phyloP scores from a whole-genome alignment of 2,797 vertebrate species.

The Sandelia bainsii region DNA sequence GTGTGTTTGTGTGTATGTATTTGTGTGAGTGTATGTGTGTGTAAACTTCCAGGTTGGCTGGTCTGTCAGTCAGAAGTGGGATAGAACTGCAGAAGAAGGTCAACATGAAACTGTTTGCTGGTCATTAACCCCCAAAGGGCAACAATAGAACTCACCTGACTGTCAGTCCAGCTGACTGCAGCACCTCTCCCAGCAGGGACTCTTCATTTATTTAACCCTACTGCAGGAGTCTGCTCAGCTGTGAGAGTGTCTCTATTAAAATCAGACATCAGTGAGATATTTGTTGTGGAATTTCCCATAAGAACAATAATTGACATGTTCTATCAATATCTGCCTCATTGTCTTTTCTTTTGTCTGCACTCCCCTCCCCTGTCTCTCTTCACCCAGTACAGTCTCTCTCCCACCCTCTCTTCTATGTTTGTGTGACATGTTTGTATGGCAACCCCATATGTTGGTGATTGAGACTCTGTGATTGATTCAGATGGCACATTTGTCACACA shows the following conservation, averaged over 20 bases:
- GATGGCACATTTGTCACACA: constrained; percentile 81
- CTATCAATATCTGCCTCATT: constrained; percentile 41
- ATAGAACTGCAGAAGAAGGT: constrained; percentile 41
- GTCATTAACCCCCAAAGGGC: constrained; percentile 62
- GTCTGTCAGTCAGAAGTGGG: constrained; percentile 38
- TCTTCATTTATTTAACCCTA: constrained; percentile 58
- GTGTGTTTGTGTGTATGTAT: constrained; percentile 7
- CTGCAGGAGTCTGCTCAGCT: constrained; percentile 37
- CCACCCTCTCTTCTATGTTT: constrained; percentile 52
- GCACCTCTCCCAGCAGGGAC: constrained; percentile 60
- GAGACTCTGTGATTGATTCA: constrained; percentile 69
- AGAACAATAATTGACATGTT: constrained; percentile 25
- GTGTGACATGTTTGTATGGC: constrained; percentile 61
- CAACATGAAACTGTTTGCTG: constrained; percentile 58
- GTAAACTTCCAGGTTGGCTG: constrained; percentile 32
- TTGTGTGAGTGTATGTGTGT: constrained; percentile 3
- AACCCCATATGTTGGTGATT: constrained; percentile 69
- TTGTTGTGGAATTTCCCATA: constrained; percentile 19
- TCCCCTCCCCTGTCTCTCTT: constrained; percentile 12
- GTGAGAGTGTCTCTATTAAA: constrained; percentile 33
- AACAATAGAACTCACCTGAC: constrained; percentile 63
- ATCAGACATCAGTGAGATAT: constrained; percentile 44
- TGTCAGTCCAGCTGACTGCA: constrained; percentile 60
- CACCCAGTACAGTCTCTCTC: constrained; percentile 22
- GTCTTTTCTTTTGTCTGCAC: constrained; percentile 42